Base-by-base conservation (phyloP, 2,113 vertebrate species). In the Xerus inauris region DNA sequence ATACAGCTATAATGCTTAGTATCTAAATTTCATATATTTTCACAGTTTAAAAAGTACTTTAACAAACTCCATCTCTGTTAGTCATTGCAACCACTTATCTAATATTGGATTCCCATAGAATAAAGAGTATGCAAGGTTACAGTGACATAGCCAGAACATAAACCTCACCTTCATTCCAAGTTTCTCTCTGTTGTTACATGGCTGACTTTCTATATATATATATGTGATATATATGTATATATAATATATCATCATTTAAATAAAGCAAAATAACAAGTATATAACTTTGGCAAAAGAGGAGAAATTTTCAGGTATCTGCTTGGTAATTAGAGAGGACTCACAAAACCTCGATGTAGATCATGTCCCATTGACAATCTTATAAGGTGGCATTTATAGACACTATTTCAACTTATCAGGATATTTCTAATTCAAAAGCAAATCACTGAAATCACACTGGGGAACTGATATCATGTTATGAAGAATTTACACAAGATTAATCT, bases 361-460 rank as follows among this genome's bases (percentile, higher is more conserved):
- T 86, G 62, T 87, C 9, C 6, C 19, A 54, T 30, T 83, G 75
- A 95, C 22, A 94, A 77, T 71, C 9, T 57, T 84, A 69, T 32
- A 81, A 88, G 17, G 17, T 94, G 8, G 6, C 38, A 82, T 83
- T 96, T 77, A 89, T n/a, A 82, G 45, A 82, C 40, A 40, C 9
- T 35, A 72, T 79, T 96, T 94, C 30, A 90, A 69, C 59, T 87
- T 89, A 71, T 42, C 51, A 67, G 30, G 30, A 51, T 57, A 89
- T 83, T 89, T 87, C 42, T 80, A 69, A 47, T 77, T 4, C 26
- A 38, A 94, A 96, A 92, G 13, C 32, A 95, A 47, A 79, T 89
- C 89, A 54, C 26, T 64, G 22, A 38, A 73, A 87, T 85, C 83
- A 79, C 77, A 87, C 32, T 75, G 10, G 26, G 62, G 5, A 87